Evolutionary conservation across 2,113 vertebrate genomes (phyloP).

Genomic region (Danio rerio): GRCz12tu NC_133183.1:30216001-30216500

Average conservation of each 20-base stretch:
- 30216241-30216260: background rate
- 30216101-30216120: background rate
- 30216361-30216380: no score
- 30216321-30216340: slow-evolving; percentile 37
- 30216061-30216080: slow-evolving; percentile 23
- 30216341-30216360: slow-evolving; percentile 4
- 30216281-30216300: slow-evolving; percentile 20
- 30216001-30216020: slow-evolving; percentile 6
- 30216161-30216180: no score
- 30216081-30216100: background rate
- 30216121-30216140: no score
- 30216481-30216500: no score
- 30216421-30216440: no score
- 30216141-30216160: no score
- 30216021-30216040: slow-evolving; percentile 7
- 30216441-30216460: no score
- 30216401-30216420: background rate
- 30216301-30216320: background rate
- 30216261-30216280: background rate
- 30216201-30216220: no score
- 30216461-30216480: no score
- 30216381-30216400: background rate
- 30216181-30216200: no score
- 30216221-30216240: background rate
- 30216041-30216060: slow-evolving; percentile 36